These are phyloP conservation scores for Galerucella nymphaeae DNA, from an alignment of 2,888 invertebrate genomes.

Conservation along the genomic window DNA sequence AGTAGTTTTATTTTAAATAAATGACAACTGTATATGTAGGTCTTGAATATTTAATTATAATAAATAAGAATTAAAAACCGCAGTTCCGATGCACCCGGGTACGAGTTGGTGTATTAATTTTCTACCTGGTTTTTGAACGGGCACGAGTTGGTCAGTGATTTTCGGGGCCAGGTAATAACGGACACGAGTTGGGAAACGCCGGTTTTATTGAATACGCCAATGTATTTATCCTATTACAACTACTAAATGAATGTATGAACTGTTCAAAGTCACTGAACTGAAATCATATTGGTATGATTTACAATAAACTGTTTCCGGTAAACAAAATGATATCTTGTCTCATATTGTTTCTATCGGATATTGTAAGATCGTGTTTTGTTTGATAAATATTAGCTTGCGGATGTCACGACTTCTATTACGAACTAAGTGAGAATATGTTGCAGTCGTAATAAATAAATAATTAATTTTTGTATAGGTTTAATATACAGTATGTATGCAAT, in stretches of 20 bases:
- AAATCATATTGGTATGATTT: background rate
- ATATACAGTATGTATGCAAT: too few species aligned
- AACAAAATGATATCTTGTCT: background rate
- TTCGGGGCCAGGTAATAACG: too few species aligned
- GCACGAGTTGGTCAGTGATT: too few species aligned
- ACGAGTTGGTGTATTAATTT: too few species aligned
- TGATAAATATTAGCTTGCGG: background rate
- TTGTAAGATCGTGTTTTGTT: background rate
- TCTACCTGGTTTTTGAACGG: too few species aligned
- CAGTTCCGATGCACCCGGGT: too few species aligned
- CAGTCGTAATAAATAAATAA: background rate
- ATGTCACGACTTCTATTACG: slow-evolving; percentile 1
- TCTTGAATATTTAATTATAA: too few species aligned
- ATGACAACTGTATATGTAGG: too few species aligned
- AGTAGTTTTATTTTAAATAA: too few species aligned
- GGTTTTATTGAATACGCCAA: background rate
- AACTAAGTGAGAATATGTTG: background rate
- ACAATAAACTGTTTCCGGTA: background rate
- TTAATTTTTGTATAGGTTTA: background rate
- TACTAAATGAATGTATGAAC: slow-evolving; percentile 1
- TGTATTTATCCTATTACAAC: background rate
- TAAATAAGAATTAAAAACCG: too few species aligned
- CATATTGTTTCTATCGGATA: background rate
- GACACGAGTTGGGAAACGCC: too few species aligned
- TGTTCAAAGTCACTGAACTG: background rate